Base-by-base conservation (phyloP, 2,797 vertebrate genomes). In the Myotis pilosus region DNA sequence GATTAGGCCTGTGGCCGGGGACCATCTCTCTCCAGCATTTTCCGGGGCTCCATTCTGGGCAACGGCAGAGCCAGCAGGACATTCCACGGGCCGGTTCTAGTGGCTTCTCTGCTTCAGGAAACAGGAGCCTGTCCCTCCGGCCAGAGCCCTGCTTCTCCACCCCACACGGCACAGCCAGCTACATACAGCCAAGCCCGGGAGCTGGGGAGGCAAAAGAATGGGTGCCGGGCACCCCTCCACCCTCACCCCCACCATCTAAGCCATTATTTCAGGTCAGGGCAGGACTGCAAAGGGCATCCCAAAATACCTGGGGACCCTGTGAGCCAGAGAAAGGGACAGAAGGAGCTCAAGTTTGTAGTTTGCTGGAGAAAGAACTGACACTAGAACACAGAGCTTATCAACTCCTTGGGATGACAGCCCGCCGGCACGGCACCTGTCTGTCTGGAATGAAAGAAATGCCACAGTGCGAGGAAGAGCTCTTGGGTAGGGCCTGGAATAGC, bases 301-400 rank as follows among this genome's bases (percentile, higher is more conserved):
- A 1, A 85, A 94, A 81, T 12, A 36, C n/a, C 6, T 23, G 57
- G 47, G 44, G 69, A 76, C 75, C 20, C 8, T 20, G 8, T 36
- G 49, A 89, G 25, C 69, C 85, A 92, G 75, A 79, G 74, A 36
- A 53, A 94, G 22, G 44, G 36, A 60, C 25, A 36, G 62, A n/a
- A 92, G 51, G 44, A 93, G 44, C 66, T 92, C 33, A 53, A 10
- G 44, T 22, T 62, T 16, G 53, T 68, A 55, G 22, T 87, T 66
- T 69, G 7, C 79, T 49, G 8, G 23, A 23, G 23, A 47, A 69
- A 74, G 66, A 79, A 78, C 44, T 53, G 38, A 30, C 11, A 72
- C 20, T 41, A 44, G 82, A 92, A 81, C 33, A 7, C n/a, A 62
- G 76, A 81, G 23, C 33, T 30, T 51, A 7, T 28, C 25, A 66